Percentiles rank a stretch among this genome's conserved stretches.
These are phyloP conservation scores for Rhyacophila evoluta DNA, from an alignment of 2,888 invertebrate genomes.

Conservation along the genomic window DNA sequence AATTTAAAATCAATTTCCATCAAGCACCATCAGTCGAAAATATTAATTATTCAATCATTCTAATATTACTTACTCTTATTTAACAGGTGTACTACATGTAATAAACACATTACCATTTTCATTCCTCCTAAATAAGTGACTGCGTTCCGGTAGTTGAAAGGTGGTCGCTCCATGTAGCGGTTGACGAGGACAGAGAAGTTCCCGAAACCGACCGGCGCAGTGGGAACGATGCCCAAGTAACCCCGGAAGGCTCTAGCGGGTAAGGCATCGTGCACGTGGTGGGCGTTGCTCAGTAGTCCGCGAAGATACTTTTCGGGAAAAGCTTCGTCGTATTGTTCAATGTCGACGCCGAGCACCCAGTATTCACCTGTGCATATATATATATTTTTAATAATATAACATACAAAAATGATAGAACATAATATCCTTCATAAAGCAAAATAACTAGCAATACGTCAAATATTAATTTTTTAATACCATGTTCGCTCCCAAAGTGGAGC, in stretches of 20 bases:
- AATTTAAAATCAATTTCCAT: no score
- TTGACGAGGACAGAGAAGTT: constrained; percentile 84
- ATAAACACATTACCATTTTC: constrained; percentile 72
- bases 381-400: no score
- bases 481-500: no score
- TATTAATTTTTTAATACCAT: no score
- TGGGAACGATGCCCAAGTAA: constrained; percentile 87
- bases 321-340: constrained; percentile 85
- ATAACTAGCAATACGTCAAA: no score
- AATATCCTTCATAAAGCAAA: no score
- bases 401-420: no score
- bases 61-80: no score
- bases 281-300: constrained; percentile 77
- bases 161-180: constrained; percentile 84
- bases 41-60: no score
- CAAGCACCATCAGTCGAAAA: no score
- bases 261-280: constrained; percentile 69
- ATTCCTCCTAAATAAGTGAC: constrained; percentile 77
- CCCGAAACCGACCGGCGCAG: constrained; percentile 78
- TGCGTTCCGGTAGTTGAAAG: constrained; percentile 90
- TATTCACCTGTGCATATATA: no score
- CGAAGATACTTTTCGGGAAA: constrained; percentile 84
- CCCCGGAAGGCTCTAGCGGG: constrained; percentile 81
- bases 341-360: constrained; percentile 92
- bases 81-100: not conserved